Evolutionary conservation across 1,140 invertebrate genomes (phyloP).

Genomic region (Spodoptera litura): DNA sequence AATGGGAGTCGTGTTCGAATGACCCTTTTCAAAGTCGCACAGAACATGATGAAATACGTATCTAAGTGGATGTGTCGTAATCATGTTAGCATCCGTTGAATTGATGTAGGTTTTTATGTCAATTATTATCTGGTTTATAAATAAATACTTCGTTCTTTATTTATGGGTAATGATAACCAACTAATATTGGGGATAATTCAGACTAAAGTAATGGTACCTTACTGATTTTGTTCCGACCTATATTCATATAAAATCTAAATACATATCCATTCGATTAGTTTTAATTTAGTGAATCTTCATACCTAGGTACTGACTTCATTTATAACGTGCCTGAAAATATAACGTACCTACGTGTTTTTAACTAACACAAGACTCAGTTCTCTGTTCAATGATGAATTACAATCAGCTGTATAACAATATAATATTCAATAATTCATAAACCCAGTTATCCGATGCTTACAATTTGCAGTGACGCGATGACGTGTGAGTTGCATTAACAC

Average conservation of each 20-base stretch:
- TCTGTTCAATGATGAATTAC: constrained; percentile 15
- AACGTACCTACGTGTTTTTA: background rate
- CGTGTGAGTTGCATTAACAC: constrained; percentile 3
- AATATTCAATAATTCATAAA: constrained; percentile 30
- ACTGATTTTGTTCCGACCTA: too few species aligned
- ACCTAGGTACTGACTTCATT: background rate
- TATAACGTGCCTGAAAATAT: background rate
- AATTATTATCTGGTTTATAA: constrained; percentile 23
- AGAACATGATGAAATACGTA: constrained; percentile 42
- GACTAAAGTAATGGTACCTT: too few species aligned
- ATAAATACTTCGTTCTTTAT: background rate
- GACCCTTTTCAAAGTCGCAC: constrained; percentile 49
- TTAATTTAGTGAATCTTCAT: background rate
- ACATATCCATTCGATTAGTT: too few species aligned
- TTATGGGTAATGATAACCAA: too few species aligned
- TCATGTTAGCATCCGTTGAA: constrained; percentile 18
- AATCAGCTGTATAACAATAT: constrained; percentile 15
- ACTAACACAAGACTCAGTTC: background rate
- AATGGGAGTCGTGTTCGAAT: constrained; percentile 19
- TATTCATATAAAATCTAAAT: too few species aligned
- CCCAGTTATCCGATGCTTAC: constrained; percentile 5
- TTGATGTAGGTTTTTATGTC: constrained; percentile 31
- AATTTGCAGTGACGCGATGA: constrained; percentile 1
- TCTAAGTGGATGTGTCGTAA: constrained; percentile 24
- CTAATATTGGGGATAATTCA: too few species aligned